These are phyloP conservation scores for Genyomyrus donnyi DNA, from an alignment of 2,113 vertebrate genomes.

Conservation along the genomic window DNA sequence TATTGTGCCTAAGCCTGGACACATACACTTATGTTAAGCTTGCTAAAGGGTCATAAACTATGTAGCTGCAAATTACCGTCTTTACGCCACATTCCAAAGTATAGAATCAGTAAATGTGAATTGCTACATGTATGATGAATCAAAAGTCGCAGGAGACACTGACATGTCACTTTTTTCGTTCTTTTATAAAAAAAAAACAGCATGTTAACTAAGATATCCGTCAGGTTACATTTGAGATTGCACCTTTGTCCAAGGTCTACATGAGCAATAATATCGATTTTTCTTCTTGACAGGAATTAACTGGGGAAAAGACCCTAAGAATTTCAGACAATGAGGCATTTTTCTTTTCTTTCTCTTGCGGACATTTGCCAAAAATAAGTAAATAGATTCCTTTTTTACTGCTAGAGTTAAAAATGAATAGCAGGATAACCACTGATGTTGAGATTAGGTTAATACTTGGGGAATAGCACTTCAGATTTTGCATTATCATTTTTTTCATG, in stretches of 20 bases:
- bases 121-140: background rate
- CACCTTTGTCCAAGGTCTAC: background rate
- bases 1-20: slow-evolving; percentile 54
- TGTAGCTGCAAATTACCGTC: background rate
- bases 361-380: background rate
- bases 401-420: background rate
- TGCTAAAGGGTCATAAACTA: background rate
- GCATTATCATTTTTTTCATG: background rate
- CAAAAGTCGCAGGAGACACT: background rate
- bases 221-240: background rate
- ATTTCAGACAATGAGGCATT: background rate
- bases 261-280: background rate
- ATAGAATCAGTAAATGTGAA: background rate
- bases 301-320: background rate
- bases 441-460: background rate
- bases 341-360: background rate
- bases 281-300: background rate
- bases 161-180: background rate
- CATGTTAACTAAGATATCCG: background rate
- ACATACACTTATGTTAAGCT: slow-evolving; percentile 33
- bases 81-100: background rate
- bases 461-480: background rate
- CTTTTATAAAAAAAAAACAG: background rate
- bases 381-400: background rate
- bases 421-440: background rate